These are phyloP conservation scores for Ceuthmochares aereus DNA, from an alignment of 2,113 vertebrate species.

Conservation along the genomic window DNA sequence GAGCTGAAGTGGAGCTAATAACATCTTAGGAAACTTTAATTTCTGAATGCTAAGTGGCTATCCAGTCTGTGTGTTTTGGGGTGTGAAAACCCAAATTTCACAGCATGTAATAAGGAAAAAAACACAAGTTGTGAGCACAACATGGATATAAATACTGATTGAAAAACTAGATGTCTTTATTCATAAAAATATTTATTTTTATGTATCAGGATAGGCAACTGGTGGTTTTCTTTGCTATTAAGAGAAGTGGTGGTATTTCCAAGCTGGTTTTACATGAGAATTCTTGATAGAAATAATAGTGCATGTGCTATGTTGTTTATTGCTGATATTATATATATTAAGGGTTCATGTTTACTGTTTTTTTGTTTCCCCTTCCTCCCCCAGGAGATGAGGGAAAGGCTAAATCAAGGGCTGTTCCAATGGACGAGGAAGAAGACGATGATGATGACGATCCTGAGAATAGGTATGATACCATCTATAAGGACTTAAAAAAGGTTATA, in stretches of 20 bases:
- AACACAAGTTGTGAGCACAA: neutral
- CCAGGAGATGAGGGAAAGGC: constrained; percentile 89
- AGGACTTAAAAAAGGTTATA: constrained; percentile 82
- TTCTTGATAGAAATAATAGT: neutral
- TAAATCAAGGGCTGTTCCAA: constrained; percentile 78
- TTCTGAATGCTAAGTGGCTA: neutral
- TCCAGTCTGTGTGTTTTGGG: neutral
- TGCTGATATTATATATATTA: neutral
- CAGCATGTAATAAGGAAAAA: neutral
- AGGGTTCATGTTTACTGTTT: neutral
- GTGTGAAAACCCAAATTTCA: neutral
- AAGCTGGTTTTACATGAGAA: neutral
- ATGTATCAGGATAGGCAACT: neutral
- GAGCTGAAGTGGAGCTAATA: neutral
- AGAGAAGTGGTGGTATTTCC: neutral
- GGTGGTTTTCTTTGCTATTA: neutral
- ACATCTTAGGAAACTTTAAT: neutral
- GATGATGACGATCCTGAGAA: constrained; percentile 97
- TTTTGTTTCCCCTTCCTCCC: neutral
- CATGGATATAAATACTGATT: neutral
- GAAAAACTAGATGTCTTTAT: neutral
- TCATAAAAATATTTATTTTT: neutral
- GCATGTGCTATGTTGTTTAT: fast-evolving
- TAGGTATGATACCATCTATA: constrained; percentile 93
- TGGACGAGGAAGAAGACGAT: constrained; percentile 87